Evolutionary conservation across 1,140 invertebrate species (phyloP), one percentile per base, ranked within the genome.

Genomic region (Drosophila melanogaster): DNA sequence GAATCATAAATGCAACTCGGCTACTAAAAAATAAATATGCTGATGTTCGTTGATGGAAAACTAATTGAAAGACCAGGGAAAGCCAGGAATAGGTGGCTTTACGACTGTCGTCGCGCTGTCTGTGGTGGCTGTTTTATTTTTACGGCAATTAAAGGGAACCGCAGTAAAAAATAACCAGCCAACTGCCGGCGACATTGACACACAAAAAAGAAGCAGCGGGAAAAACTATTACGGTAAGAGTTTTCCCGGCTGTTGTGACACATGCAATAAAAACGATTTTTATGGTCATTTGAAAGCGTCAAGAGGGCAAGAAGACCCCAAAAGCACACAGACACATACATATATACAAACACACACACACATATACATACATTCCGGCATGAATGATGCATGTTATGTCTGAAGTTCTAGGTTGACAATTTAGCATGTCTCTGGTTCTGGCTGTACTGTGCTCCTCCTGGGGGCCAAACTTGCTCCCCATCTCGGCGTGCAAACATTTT

Each of bases 211-310:
- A 62, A 51, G 14, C 33, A 37, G 54, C n/a, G 41, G n/a, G 51
- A 14, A 54, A 72, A 70, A 71, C 67, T 71, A 71, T 71, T 71
- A 71, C 44, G 51, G 56, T 37, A 50, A 66, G 72, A 66, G 72
- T 76, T 76, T 76, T 37, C 69, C 71, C 67, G 44, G 55, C 53
- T 69, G 56, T 76, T 60, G 44, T 81, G 40, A 64, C 64, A 56
- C 57, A 72, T 65, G 79, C 80, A 76, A 79, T 85, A 85, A 86
- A 86, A 77, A 85, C 69, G 61, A 85, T 81, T 87, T 87, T 86
- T 87, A 86, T 86, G 79, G 74, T 70, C 55, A 75, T 81, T 86
- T 64, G 78, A 78, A 81, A 66, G 80, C 77, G 79, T 81, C 74
- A 75, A 85, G 59, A 62, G 77, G 85, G 56, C 50, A 17, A 38